Evolutionary conservation across 2,113 vertebrate genomes (phyloP).

Genomic region (Lampris incognitus): DNA sequence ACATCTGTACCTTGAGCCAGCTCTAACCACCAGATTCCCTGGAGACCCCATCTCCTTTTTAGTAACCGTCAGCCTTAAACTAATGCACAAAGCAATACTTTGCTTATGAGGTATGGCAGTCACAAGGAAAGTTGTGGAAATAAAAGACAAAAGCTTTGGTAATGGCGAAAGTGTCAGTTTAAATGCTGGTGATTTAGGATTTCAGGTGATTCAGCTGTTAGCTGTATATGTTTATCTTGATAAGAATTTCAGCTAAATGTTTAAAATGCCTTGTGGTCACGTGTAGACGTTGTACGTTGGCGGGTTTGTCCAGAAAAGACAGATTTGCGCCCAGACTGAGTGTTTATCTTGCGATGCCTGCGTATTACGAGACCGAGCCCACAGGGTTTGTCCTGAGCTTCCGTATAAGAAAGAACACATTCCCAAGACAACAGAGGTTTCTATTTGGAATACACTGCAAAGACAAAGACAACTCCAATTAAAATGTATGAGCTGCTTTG

Average conservation of each 20-base stretch:
- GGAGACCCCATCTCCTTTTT: too few relatives aligned
- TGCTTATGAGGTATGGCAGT: not conserved
- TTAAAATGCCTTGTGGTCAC: not conserved
- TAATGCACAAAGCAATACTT: not conserved
- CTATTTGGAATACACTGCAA: constrained; percentile 34
- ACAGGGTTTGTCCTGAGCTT: constrained; percentile 53
- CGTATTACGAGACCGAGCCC: constrained; percentile 30
- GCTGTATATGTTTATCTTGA: constrained; percentile 6
- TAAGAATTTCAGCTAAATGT: not conserved
- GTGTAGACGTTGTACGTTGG: not conserved
- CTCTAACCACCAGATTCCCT: too few relatives aligned
- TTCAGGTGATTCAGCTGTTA: constrained; percentile 33
- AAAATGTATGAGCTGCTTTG: constrained; percentile 6
- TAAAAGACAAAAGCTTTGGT: not conserved
- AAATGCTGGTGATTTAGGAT: constrained; percentile 22
- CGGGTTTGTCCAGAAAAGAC: constrained; percentile 27
- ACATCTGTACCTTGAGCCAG: too few relatives aligned
- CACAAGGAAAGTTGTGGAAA: constrained; percentile 3
- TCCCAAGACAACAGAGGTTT: constrained; percentile 32
- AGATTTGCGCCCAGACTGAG: not conserved
- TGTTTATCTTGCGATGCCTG: constrained; percentile 19
- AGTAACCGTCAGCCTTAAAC: not conserved
- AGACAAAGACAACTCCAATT: constrained; percentile 66
- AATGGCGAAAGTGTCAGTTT: constrained; percentile 14
- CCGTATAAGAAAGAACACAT: constrained; percentile 54